Evolutionary conservation across 64 coral and sea anemone species (phyloP).

Genomic region (Actinia tenebrosa): DNA sequence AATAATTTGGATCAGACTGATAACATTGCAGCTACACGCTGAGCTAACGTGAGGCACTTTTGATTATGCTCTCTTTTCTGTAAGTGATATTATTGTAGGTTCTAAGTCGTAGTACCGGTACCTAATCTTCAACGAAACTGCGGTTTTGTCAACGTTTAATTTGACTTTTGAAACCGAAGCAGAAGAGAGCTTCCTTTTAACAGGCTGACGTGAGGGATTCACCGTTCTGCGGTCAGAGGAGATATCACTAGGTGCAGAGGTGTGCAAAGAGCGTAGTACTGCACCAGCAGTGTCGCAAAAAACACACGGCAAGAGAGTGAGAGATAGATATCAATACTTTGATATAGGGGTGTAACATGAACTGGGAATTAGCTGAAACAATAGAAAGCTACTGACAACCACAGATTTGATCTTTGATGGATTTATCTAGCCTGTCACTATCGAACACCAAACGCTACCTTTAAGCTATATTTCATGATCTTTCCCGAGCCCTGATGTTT

Average conservation of each 20-base stretch:
- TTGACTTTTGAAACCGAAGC: neutral
- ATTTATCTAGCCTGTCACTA: neutral
- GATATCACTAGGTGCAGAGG: neutral
- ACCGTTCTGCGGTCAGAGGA: neutral
- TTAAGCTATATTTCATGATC: neutral
- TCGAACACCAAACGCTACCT: neutral
- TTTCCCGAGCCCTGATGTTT: neutral
- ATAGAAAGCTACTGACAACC: neutral
- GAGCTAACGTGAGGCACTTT: neutral
- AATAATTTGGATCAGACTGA: neutral
- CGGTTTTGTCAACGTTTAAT: neutral
- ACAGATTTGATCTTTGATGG: neutral
- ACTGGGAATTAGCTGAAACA: neutral
- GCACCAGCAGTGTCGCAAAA: neutral
- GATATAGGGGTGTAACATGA: neutral
- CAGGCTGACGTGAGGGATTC: neutral
- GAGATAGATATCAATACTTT: neutral
- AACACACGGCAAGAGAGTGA: neutral
- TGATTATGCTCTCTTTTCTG: neutral
- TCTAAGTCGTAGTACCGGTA: neutral
- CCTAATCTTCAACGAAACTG: neutral
- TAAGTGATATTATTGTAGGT: neutral
- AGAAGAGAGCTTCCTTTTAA: neutral
- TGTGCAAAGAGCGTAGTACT: neutral
- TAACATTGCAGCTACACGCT: neutral